A percentile compares a stretch with the other conserved stretches of the same genome.
phyloP scores from a whole-genome alignment of 2,888 invertebrate species.

The Eupithecia vulgata region DNA sequence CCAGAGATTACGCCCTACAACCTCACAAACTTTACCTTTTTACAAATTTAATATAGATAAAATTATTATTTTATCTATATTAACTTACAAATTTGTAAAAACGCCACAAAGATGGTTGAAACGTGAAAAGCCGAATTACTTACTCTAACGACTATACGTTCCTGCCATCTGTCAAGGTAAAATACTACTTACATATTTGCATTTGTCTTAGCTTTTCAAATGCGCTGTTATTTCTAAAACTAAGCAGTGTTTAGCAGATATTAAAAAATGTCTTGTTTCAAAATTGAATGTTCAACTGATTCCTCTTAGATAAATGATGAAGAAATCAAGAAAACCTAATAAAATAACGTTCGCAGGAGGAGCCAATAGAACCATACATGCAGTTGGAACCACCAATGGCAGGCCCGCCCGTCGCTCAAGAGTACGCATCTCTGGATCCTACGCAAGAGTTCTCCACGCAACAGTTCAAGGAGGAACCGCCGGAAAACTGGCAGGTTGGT shows the following conservation, averaged over 20 bases:
- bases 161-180: conserved; percentile 74
- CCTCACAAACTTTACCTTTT: too few species aligned
- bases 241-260: too few species aligned
- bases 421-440: conserved; percentile 19
- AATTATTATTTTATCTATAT: too few species aligned
- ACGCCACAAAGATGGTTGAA: conserved; percentile 93
- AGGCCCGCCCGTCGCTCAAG: conserved; percentile 32
- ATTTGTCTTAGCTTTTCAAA: too few species aligned
- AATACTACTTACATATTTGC: too few species aligned
- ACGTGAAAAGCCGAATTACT: conserved; percentile 73
- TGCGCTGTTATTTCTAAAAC: too few species aligned
- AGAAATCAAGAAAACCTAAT: neutral
- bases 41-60: too few species aligned
- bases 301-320: neutral
- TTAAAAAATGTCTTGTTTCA: neutral
- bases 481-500: conserved; percentile 79
- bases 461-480: conserved; percentile 79
- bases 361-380: conserved; percentile 74
- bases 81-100: too few species aligned
- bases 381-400: conserved; percentile 64
- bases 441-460: conserved; percentile 52
- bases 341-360: conserved; percentile 60
- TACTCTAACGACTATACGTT: conserved; percentile 67
- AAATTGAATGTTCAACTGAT: neutral
- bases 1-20: too few species aligned